These are phyloP conservation scores for Diorhabda sublineata DNA, from an alignment of 1,140 invertebrate genomes.

Conservation along the genomic window DNA sequence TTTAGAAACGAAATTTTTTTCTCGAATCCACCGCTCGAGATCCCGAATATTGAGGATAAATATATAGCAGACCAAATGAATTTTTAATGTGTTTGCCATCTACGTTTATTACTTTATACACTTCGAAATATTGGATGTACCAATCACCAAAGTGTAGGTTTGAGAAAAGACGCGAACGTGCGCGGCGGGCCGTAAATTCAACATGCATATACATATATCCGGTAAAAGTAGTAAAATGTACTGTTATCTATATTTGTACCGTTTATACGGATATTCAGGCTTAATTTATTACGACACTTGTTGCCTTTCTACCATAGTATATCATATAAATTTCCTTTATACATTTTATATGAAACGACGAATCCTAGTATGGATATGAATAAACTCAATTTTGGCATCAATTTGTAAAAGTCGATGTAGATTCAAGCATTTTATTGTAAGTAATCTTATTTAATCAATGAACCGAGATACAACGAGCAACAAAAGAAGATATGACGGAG, in stretches of 20 bases:
- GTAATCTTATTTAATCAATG: too few relatives aligned
- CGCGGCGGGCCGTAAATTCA: not conserved
- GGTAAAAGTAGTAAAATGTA: not conserved
- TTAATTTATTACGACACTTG: not conserved
- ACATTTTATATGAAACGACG: too few relatives aligned
- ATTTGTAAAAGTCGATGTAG: too few relatives aligned
- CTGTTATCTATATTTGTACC: not conserved
- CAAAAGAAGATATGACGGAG: too few relatives aligned
- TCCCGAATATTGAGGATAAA: slow-evolving; percentile 2
- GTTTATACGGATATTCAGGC: not conserved
- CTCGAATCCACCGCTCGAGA: not conserved
- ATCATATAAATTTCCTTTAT: too few relatives aligned
- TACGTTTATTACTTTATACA: not conserved
- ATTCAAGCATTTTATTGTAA: too few relatives aligned
- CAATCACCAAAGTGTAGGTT: not conserved
- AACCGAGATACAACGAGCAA: too few relatives aligned
- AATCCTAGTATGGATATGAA: too few relatives aligned
- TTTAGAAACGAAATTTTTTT: not conserved
- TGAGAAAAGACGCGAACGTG: not conserved
- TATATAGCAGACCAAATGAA: not conserved
- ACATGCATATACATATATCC: not conserved
- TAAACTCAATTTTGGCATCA: too few relatives aligned
- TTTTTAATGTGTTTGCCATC: not conserved
- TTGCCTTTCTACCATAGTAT: not conserved
- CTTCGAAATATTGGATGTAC: slow-evolving; percentile 1